Evolutionary conservation across 2,888 invertebrate genomes (phyloP).

Genomic region (Amiota minor): DNA sequence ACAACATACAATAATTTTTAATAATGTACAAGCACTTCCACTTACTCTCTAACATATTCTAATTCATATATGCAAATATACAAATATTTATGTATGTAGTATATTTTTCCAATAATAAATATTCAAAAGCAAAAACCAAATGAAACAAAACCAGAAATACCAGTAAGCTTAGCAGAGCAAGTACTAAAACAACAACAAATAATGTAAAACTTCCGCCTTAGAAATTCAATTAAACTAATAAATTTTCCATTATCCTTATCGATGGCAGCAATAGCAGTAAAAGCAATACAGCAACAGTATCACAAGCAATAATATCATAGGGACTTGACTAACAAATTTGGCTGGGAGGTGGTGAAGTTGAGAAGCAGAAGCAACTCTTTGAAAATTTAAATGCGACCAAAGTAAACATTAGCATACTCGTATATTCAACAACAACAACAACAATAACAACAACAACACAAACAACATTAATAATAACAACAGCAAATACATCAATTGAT

Average conservation of each 20-base stretch:
- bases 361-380: slow-evolving; percentile 32
- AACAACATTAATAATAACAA: slow-evolving; percentile 6
- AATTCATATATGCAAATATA: no score
- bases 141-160: slow-evolving; percentile 50
- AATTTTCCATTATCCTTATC: slow-evolving; percentile 69
- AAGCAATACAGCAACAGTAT: slow-evolving; percentile 15
- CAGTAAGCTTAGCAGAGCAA: slow-evolving; percentile 30
- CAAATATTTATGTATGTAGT: slow-evolving; percentile 42
- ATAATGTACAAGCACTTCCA: no score
- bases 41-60: no score
- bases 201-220: slow-evolving; percentile 67
- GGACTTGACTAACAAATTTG: not conserved
- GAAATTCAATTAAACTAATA: slow-evolving; percentile 71
- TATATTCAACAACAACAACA: slow-evolving; percentile 32
- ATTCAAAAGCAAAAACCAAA: slow-evolving; percentile 32
- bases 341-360: slow-evolving; percentile 16
- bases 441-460: slow-evolving; percentile 14
- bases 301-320: not conserved
- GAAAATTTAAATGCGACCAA: slow-evolving; percentile 57
- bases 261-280: slow-evolving; percentile 47
- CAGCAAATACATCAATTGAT: slow-evolving; percentile 1
- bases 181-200: slow-evolving; percentile 39
- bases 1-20: no score
- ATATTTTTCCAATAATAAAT: slow-evolving; percentile 33
- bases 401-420: slow-evolving; percentile 51